Evolutionary conservation across 1,140 invertebrate species (phyloP).

Genomic region (Diprion similis): DNA sequence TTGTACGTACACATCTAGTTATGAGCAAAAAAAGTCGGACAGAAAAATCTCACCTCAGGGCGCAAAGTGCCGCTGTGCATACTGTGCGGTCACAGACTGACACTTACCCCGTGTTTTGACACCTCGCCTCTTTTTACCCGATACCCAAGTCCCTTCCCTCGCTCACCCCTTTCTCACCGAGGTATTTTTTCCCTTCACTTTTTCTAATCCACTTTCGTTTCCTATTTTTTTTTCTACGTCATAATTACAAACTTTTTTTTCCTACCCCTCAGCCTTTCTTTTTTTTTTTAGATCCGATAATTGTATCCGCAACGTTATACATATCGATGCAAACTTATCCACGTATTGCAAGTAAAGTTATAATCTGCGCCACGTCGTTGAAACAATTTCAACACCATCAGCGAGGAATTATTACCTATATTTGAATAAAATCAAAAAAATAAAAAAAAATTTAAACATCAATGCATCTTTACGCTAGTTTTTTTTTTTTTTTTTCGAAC

Average conservation of each 20-base stretch:
- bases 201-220: neutral
- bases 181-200: neutral
- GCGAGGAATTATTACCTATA: too few relatives aligned
- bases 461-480: too few relatives aligned
- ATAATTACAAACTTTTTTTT: neutral
- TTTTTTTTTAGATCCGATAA: neutral
- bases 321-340: too few relatives aligned
- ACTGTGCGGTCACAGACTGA: neutral
- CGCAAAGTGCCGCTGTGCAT: too few relatives aligned
- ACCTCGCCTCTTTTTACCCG: neutral
- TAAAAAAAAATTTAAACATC: too few relatives aligned
- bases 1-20: neutral
- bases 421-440: too few relatives aligned
- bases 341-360: too few relatives aligned
- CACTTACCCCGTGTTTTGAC: neutral
- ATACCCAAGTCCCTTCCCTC: too few relatives aligned
- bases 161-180: too few relatives aligned
- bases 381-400: too few relatives aligned
- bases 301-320: neutral
- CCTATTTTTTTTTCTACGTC: neutral
- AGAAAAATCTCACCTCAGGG: neutral
- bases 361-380: too few relatives aligned
- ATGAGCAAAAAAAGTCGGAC: neutral
- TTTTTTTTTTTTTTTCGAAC: too few relatives aligned
- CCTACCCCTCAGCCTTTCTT: neutral